Base-by-base conservation (phyloP, 2,888 invertebrate genomes). In the Branchinecta sandiegonensis region DNA sequence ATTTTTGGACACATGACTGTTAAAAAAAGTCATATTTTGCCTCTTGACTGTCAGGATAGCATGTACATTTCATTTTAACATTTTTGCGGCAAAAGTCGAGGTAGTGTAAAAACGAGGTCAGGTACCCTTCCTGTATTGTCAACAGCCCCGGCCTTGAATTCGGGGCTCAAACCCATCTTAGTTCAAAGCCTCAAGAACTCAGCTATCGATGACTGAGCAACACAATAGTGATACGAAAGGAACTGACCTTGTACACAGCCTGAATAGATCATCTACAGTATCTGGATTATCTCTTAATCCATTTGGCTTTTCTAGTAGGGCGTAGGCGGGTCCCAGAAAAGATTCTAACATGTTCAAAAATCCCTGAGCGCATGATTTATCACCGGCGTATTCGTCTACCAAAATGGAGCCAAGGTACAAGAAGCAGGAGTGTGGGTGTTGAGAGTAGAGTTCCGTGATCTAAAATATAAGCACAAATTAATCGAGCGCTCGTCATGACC, bases 221-320 rank as follows among this genome's bases (percentile, higher is more conserved):
- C 6, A 6, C 6, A 37, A 37, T 6, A 37, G 5, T 6, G 37
- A 37, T 37, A 65, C n/a, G 66, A 56, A 50, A 65, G 66, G 48
- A 47, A 47, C 65, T 65, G 73, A 80, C 81, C 89, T 81, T 67
- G 86, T 83, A 74, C 89, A 89, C 48, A 94, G 81, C 66, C 93
- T 81, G 79, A 96, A 99, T 72, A 97, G 86, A 77, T 99, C 99
- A 76, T 99, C 99, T 0, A 99, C 94, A 0, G 96, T 97, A 76
- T 99, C 97, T 0, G 99, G 97, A 81, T 97, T 90, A 77, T 94
- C 88, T 70, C 86, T 81, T 65, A 96, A 80, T 0, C 94, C 94
- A 75, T 87, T 83, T 70, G 85, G 83, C 72, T 78, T 84, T 77
- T 90, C 88, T 72, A 96, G 82, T 75, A 93, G 80, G 56, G 82